phyloP scores from a whole-genome alignment of 2,797 vertebrate species.

The Dermochelys coriacea region DNA sequence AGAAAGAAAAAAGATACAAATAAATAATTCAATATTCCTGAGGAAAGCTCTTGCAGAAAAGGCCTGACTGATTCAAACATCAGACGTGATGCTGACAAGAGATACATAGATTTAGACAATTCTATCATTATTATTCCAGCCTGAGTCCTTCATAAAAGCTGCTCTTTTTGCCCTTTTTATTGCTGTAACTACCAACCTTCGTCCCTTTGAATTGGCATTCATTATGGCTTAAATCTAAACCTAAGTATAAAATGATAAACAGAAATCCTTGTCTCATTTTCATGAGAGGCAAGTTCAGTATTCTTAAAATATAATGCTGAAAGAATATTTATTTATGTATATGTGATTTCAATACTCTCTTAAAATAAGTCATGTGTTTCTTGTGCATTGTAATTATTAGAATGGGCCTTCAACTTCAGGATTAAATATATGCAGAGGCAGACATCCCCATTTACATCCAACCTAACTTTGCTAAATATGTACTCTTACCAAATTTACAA shows the following conservation, averaged over 20 bases:
- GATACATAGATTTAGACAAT: constrained; percentile 88
- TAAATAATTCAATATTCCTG: constrained; percentile 90
- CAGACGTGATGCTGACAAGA: constrained; percentile 86
- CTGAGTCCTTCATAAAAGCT: constrained; percentile 82
- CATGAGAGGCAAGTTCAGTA: not conserved
- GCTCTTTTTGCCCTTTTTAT: constrained; percentile 82
- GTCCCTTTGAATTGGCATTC: constrained; percentile 78
- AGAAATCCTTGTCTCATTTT: constrained; percentile 51
- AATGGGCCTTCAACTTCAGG: constrained; percentile 46
- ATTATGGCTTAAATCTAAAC: constrained; percentile 79
- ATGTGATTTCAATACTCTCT: constrained; percentile 19
- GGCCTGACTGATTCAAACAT: constrained; percentile 88
- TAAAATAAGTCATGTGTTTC: constrained; percentile 65
- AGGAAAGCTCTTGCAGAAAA: constrained; percentile 85
- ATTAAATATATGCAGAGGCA: constrained; percentile 24
- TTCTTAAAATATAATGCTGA: constrained; percentile 33
- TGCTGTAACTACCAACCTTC: constrained; percentile 79
- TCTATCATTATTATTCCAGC: constrained; percentile 88
- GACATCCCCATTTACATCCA: constrained; percentile 38
- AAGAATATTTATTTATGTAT: constrained; percentile 53
- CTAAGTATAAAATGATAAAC: constrained; percentile 64
- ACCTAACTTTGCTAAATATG: constrained; percentile 31
- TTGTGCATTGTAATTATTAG: constrained; percentile 73
- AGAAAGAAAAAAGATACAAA: constrained; percentile 83
- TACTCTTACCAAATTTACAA: constrained; percentile 29